Evolutionary conservation across 2,113 vertebrate genomes (phyloP), one percentile per base, ranked within the genome.

Genomic region (Phaethornis superciliosus): DNA sequence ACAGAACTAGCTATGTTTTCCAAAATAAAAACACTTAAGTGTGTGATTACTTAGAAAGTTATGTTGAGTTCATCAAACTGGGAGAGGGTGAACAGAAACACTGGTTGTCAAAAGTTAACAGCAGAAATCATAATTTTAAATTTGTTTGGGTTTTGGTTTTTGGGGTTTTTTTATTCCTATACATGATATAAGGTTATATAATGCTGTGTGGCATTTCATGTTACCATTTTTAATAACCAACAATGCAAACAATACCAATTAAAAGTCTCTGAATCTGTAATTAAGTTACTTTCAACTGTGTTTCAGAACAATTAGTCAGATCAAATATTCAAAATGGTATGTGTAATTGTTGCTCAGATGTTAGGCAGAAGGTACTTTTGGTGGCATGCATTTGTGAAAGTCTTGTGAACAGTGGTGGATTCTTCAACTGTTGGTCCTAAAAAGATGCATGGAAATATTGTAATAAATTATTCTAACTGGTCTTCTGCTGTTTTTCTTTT

Each of bases 161-260:
- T 68, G 35, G 10, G 5, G 20, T 26, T 30, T 46, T 58, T 68
- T 51, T 54, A 49, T 55, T 9, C 20, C 7, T 33, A 17, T 2
- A 1, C 2, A 2, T 46, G 7, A 21, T 7, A 5, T 75, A 69
- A 58, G 15, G 3, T 8, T 30, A 37, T 44, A 8, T 49, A 6
- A 19, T 82, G 14, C 30, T 69, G 47, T 46, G 2, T 32, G 6
- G 46, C 59, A 84, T 76, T 91, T 7, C 24, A 12, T 69, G 2
- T 47, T 88, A 26, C 3, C 5, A 51, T 51, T 56, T 85, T 22
- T 81, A 47, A 69, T 12, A 65, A 15, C 1, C 10, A 52, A 8
- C 27, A 27, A 0, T 55, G 12, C 24, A 52, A 90, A 33, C 12
- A 68, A 7, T 51, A 21, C 10, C 17, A 11, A 35, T 37, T 33